A percentile compares a stretch with the other conserved stretches of the same genome.
Evolutionary conservation across 2,888 invertebrate species (phyloP).

Genomic region (Toxonevra muliebris): DNA sequence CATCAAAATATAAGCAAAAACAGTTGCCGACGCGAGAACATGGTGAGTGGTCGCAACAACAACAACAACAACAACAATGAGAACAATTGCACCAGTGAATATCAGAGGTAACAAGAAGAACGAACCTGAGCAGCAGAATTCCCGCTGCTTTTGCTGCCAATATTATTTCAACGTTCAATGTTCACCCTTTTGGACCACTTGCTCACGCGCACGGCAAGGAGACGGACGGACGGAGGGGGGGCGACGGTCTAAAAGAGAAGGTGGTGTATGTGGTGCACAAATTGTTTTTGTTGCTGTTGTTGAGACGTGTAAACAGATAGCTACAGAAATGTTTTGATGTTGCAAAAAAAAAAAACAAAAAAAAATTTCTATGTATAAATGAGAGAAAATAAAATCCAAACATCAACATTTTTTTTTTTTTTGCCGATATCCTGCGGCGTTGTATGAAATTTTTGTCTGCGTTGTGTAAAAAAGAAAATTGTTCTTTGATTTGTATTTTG

Average conservation of each 20-base stretch:
- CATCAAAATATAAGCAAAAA: conserved; percentile 22
- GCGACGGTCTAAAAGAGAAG: background rate
- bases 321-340: background rate
- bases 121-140: background rate
- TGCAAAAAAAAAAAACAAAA: background rate
- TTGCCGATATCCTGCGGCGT: conserved; percentile 26
- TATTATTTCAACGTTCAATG: background rate
- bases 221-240: too few species aligned
- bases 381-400: too few species aligned
- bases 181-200: conserved; percentile 28
- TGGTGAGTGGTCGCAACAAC: background rate
- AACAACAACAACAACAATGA: conserved; percentile 2
- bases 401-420: background rate
- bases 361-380: too few species aligned
- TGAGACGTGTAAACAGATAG: too few species aligned
- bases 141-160: conserved; percentile 1
- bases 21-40: background rate
- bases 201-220: conserved; percentile 13
- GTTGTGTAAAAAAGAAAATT: background rate
- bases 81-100: too few species aligned
- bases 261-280: too few species aligned
- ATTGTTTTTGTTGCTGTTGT: too few species aligned
- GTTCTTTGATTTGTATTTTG: too few species aligned
- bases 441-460: conserved; percentile 7
- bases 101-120: too few species aligned